Evolutionary conservation across 2,888 invertebrate genomes (phyloP).

Genomic region (Biston betularia): DNA sequence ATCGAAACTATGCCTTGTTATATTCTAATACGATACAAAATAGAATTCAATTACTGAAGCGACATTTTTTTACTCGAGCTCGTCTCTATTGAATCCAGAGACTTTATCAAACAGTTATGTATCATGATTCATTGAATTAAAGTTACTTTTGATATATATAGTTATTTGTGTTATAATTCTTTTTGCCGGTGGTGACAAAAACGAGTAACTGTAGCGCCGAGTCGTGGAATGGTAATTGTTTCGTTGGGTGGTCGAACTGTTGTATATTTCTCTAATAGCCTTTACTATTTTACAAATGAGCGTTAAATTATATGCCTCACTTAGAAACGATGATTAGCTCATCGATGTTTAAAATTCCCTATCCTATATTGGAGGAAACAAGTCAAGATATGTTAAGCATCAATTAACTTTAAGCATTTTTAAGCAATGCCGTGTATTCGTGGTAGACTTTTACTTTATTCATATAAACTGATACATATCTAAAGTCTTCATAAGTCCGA

Average conservation of each 20-base stretch:
- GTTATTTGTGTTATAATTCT: constrained; percentile 10
- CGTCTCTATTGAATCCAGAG: constrained; percentile 34
- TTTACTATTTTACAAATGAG: constrained; percentile 35
- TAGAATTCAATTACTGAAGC: constrained; percentile 14
- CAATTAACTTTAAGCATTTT: no score
- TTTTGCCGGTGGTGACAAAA: constrained; percentile 27
- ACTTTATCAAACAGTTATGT: constrained; percentile 23
- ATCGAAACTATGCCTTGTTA: constrained; percentile 22
- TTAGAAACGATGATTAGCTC: no score
- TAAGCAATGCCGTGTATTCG: no score
- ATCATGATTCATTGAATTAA: constrained; percentile 33
- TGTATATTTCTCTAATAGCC: constrained; percentile 9
- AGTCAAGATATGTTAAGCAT: no score
- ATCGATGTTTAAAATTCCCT: no score
- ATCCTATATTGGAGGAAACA: no score
- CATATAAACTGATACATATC: no score
- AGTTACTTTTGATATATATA: constrained; percentile 31
- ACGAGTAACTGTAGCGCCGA: constrained; percentile 37
- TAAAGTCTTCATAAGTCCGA: no score
- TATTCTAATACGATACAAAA: constrained; percentile 31
- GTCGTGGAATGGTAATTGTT: constrained; percentile 43
- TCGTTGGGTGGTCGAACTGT: constrained; percentile 42
- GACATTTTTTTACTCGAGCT: constrained; percentile 29
- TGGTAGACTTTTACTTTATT: no score
- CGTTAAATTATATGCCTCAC: not conserved